Percentiles rank a stretch among this genome's conserved stretches.
phyloP scores from a whole-genome alignment of 2,113 vertebrate species.

The Orientallactaga bullata region DNA sequence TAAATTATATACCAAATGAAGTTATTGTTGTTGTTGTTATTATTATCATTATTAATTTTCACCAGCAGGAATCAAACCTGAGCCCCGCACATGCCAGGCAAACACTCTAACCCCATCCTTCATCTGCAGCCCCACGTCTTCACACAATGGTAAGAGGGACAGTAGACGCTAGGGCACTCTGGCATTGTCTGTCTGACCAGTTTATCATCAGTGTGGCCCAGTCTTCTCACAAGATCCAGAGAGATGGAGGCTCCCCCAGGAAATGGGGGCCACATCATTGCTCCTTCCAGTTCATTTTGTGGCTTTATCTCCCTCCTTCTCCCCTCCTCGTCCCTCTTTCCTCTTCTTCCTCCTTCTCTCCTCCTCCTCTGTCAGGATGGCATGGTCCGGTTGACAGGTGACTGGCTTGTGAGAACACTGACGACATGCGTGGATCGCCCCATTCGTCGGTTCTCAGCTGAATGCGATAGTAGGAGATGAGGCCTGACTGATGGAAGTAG shows the following conservation, averaged over 20 bases:
- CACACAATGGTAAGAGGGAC: not conserved
- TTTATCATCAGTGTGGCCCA: not conserved
- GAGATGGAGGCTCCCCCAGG: too few relatives aligned
- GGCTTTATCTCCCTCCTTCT: not conserved
- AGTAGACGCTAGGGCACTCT: not conserved
- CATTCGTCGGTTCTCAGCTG: not conserved
- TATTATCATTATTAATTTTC: not conserved
- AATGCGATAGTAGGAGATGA: not conserved
- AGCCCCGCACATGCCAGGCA: not conserved
- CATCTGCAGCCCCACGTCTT: not conserved
- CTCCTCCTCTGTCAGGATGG: not conserved
- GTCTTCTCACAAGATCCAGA: not conserved
- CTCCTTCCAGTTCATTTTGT: too few relatives aligned
- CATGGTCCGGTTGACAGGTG: not conserved
- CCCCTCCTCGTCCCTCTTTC: not conserved
- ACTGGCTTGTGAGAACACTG: not conserved
- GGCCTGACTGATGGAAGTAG: not conserved
- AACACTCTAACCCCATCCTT: not conserved
- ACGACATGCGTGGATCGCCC: not conserved
- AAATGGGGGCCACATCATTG: too few relatives aligned
- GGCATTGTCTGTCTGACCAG: not conserved
- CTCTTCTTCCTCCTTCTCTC: not conserved
- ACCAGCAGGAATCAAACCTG: not conserved
- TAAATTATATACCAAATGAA: not conserved
- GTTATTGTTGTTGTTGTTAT: too few relatives aligned